Conservation (phyloP, 30 jellyfish, hydroid and myxozoan genomes). For the Hydractinia echinata region DNA sequence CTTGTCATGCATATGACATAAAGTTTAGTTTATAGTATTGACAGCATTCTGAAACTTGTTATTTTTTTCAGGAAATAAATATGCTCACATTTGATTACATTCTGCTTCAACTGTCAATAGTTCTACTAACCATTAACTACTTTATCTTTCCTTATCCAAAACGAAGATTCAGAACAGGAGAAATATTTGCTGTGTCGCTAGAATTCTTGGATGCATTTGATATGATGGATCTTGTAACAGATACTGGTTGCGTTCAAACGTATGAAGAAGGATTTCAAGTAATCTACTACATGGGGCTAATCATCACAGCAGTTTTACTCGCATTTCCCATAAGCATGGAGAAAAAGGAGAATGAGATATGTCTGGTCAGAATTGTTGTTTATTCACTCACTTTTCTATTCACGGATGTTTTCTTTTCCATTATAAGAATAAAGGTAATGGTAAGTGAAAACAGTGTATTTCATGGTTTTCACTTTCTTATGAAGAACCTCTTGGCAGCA, state of each 20-base stretch:
- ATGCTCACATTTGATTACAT: not conserved
- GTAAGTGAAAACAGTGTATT: not conserved
- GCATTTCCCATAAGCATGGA: conserved; percentile 20
- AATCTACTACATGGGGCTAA: not conserved
- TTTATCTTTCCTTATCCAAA: conserved; percentile 11
- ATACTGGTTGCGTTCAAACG: not conserved
- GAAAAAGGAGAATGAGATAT: not conserved
- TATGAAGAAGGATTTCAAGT: not conserved
- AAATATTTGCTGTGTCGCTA: conserved; percentile 2
- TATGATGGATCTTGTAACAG: conserved; percentile 19
- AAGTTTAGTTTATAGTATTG: too few species aligned
- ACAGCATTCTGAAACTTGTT: too few species aligned
- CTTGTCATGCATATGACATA: too few species aligned
- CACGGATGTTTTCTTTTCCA: conserved; percentile 28
- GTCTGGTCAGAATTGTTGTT: not conserved
- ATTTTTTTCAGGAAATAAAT: too few species aligned
- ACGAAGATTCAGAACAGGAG: conserved; percentile 17
- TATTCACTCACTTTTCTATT: conserved; percentile 12
- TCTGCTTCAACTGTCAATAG: conserved; percentile 13
- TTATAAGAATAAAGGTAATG: conserved; percentile 12
- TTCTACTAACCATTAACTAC: not conserved
- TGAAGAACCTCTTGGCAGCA: too few species aligned
- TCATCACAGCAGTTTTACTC: not conserved
- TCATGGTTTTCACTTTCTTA: too few species aligned
- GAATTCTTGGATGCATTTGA: conserved; percentile 26